These are phyloP conservation scores for Morbakka virulenta DNA, from an alignment of 30 jellyfish, hydroid and myxozoan species.

Conservation along the genomic window DNA sequence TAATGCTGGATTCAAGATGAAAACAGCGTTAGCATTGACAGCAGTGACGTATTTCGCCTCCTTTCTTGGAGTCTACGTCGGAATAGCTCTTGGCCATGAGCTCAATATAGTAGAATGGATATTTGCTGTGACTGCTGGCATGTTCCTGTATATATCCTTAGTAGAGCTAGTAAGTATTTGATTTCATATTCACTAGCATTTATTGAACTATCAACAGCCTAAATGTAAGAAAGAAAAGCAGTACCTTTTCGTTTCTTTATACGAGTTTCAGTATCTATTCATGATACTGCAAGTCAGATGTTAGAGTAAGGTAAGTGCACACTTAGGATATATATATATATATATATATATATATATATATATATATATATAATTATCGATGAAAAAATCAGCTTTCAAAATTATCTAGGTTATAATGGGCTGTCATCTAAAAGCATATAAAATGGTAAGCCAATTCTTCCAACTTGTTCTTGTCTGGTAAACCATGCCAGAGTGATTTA, in stretches of 20 bases:
- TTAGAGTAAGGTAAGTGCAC: too few species aligned
- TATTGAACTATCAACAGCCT: not conserved
- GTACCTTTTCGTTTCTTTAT: too few species aligned
- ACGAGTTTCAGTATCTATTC: too few species aligned
- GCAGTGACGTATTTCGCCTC: conserved; percentile 67
- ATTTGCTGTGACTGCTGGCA: conserved; percentile 91
- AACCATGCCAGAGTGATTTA: too few species aligned
- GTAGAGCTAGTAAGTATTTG: conserved; percentile 75
- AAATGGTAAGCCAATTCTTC: too few species aligned
- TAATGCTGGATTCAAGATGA: conserved; percentile 52
- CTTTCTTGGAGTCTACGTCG: conserved; percentile 62
- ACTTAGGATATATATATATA: too few species aligned
- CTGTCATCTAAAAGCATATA: too few species aligned
- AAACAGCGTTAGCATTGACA: conserved; percentile 36
- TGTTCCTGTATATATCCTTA: conserved; percentile 79
- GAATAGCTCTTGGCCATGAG: conserved; percentile 82
- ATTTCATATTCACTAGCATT: not conserved
- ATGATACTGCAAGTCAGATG: not conserved
- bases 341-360: too few species aligned
- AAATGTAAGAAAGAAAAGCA: not conserved
- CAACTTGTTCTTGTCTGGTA: too few species aligned
- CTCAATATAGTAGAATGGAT: conserved; percentile 73
- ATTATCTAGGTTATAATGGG: too few species aligned
- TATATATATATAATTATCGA: too few species aligned
- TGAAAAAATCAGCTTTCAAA: too few species aligned